Evolutionary conservation across 2,797 vertebrate species (phyloP), one percentile per base, ranked within the genome.

Genomic region (Brachymystax lenok): DNA sequence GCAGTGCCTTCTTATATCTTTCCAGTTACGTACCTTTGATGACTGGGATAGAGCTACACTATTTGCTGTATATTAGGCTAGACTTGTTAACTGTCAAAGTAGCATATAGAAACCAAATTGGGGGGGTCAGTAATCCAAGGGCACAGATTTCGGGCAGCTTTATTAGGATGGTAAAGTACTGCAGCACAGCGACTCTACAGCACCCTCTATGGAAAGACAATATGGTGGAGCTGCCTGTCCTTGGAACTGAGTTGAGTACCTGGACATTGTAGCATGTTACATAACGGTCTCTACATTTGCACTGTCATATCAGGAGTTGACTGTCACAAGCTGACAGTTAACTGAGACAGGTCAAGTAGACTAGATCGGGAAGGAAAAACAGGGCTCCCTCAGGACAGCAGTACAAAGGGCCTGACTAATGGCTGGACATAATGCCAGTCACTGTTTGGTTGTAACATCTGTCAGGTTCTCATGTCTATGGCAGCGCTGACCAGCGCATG

Each of bases 391-490:
- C 40, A 46, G 40, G 3, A 12, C 63, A 30, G 27, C 1, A 66
- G 63, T 14, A 66, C 66, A 80, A 77, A 46, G 40, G 10, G 40
- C 40, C 40, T 12, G 40, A 46, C 40, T 13, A 46, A 46, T 85
- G 73, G 75, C 71, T 86, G 73, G 72, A 71, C 71, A 78, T 74
- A 30, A 13, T 27, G 24, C 63, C 63, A 66, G 24, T 30, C 24
- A 66, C 27, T 28, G 27, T 30, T 68, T 19, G 30, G 14, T 16
- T 68, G 2, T 19, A 33, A 63, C 59, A 61, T 46, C 40, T 63
- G 59, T 24, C 59, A 76, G 50, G 76, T 51, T 77, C 77, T 79
- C 74, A 54, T 21, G n/a, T 82, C 40, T 46, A 46, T 12, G 10
- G 40, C 40, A 46, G 66, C 27, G 75, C 24, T 66, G 73, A 67